These are phyloP conservation scores for Python bivittatus DNA, from an alignment of 2,113 vertebrate species.

Conservation along the genomic window DNA sequence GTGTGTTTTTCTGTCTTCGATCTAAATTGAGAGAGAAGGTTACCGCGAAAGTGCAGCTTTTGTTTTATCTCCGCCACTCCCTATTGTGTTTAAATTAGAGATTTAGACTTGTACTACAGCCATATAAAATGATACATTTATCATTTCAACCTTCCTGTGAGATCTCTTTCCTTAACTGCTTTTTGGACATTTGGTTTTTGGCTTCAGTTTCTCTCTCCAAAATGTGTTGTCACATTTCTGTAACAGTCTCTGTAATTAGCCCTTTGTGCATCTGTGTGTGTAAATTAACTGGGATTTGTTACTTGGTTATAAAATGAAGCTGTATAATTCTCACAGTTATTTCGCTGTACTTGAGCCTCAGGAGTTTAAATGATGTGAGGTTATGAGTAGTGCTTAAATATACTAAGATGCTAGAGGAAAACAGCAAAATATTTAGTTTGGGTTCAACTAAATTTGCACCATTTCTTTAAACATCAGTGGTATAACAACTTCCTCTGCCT, in stretches of 20 bases:
- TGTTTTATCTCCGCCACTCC: slow-evolving; percentile 6
- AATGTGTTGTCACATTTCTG: not conserved
- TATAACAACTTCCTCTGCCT: not conserved
- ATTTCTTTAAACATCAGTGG: not conserved
- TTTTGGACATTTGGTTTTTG: not conserved
- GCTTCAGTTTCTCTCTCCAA: not conserved
- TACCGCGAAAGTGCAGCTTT: not conserved
- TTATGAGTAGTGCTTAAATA: not conserved
- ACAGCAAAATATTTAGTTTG: not conserved
- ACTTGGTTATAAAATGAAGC: not conserved
- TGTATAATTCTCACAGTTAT: not conserved
- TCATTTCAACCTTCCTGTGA: not conserved
- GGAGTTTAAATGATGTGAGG: not conserved
- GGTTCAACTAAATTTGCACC: not conserved
- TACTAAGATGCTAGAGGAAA: not conserved
- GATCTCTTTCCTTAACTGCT: not conserved
- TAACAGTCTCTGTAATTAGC: not conserved
- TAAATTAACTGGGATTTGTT: not conserved
- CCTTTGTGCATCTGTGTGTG: no score
- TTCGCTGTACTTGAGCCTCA: slow-evolving; percentile 8
- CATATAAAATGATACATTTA: not conserved
- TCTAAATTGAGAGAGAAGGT: not conserved
- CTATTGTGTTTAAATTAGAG: not conserved
- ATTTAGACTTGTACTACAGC: not conserved
- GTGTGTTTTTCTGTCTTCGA: not conserved